Evolutionary conservation across 1,140 invertebrate species (phyloP), one percentile per base, ranked within the genome.

Genomic region (Ips nitidus): DNA sequence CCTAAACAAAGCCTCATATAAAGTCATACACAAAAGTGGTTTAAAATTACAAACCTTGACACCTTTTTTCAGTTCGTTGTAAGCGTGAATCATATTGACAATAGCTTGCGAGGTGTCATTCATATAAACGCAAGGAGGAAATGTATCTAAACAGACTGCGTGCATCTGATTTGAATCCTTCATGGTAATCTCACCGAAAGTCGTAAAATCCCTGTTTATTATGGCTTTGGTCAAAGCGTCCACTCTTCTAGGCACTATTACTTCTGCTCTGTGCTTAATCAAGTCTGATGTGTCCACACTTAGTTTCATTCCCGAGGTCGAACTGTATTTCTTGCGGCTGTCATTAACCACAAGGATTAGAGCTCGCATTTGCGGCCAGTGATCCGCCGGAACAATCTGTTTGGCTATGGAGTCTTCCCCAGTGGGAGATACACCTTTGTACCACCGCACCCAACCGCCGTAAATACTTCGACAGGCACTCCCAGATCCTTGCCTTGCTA

Each of bases 101-200:
- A 99, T 91, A 42, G 84, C 81, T 77, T 91, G 88, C 2, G 96
- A 98, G 1, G 88, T 84, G 78, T 96, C 91, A 77, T 92, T 98
- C 89, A 98, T 90, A 77, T 99, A 99, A 38, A 89, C 82, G 80
- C 91, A 91, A 0, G 98, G 97, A 3, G 98, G 98, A 85, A 89
- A 97, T 0, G 97, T 95, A 80, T 99, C 98, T 53, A 96, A 79
- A 76, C 94, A 96, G 41, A 95, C 86, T 1, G 97, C 95, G 85
- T 99, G 98, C 75, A 99, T 90, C 81, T 98, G 94, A 87, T 99
- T 99, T 60, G 95, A 98, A 77, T 99, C 98, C 81, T 90, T 90
- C 92, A 99, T 99, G 22, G 96, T 98, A 4, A 98, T 84, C 80
- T 94, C 88, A 41, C 94, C 96, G 86, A 99, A 98, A 58, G 80